Base-by-base conservation (phyloP, 2,113 vertebrate genomes). In the Edolisoma coerulescens region DNA sequence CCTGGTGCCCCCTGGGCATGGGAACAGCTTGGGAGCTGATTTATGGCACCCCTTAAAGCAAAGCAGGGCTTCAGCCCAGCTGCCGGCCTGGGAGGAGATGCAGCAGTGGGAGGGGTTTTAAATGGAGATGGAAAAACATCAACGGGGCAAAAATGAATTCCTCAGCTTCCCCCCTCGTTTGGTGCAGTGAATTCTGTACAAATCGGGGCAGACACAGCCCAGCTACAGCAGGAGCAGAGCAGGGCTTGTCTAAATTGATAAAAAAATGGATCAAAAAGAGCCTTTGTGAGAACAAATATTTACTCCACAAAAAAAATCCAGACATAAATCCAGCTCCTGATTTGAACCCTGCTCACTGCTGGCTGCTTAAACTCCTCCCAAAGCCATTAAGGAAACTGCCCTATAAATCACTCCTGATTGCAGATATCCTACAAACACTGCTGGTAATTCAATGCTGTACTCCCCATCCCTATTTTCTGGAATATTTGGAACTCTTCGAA, bases 61-160 rank as follows among this genome's bases (percentile, higher is more conserved):
- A 50, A 67, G 12, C 69, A 21, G 18, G 3, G 65, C 6, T 35
- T 13, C 56, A 6, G 33, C 26, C 39, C 67, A 8, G 6, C 44
- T 6, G 17, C 26, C 28, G 11, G 60, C 41, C 54, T 2, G 0
- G 0, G 42, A 53, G 42, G 74, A 15, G 17, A 18, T 3, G 24
- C 19, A 35, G 35, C 52, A 15, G 1, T 27, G 16, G 1, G 1
- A 60, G 57, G 32, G 27, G 23, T 1, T n/a, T 17, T 10, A 11
- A 41, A 67, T n/a, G 65, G 35, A 59, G 56, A 39, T 30, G 56
- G 60, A 6, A 47, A 71, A 75, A 9, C 35, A 61, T 3, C 54
- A 41, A 1, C 3, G 3, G 27, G 44, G 16, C 24, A 68, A 50
- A 67, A 67, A 52, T 27, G 0, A 8, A 53, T 59, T n/a, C 70